Evolutionary conservation across 1,140 invertebrate species (phyloP).

Genomic region (Drosophila neocordata): DNA sequence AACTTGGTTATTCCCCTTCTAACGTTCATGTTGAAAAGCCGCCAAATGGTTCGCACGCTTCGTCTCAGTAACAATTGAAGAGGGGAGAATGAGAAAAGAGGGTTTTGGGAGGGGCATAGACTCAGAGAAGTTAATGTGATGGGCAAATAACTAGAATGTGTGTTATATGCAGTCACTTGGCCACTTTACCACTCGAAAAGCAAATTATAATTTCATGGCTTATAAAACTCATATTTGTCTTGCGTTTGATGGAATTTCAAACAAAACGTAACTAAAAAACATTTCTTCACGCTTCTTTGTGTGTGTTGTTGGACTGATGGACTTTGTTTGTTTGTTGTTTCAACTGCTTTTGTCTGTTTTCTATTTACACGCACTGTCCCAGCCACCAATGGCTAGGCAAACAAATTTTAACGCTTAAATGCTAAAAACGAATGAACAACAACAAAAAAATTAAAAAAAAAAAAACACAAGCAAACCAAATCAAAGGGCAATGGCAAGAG

Average conservation of each 20-base stretch:
- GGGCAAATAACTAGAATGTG: conserved; percentile 48
- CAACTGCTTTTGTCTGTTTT: conserved; percentile 55
- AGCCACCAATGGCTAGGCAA: conserved; percentile 50
- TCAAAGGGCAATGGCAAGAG: conserved; percentile 1
- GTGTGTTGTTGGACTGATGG: conserved; percentile 34
- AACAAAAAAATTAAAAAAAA: neutral
- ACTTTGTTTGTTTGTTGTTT: conserved; percentile 44
- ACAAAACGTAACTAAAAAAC: conserved; percentile 80
- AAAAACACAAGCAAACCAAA: neutral
- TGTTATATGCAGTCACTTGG: conserved; percentile 63
- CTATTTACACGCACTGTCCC: conserved; percentile 67
- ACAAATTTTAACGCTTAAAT: conserved; percentile 81
- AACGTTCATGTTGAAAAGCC: neutral
- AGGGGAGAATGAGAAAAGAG: too few relatives aligned
- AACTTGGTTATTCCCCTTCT: too few relatives aligned
- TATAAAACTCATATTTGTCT: conserved; percentile 79
- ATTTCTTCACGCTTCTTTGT: conserved; percentile 78
- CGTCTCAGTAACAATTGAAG: neutral
- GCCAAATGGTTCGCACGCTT: conserved; percentile 63
- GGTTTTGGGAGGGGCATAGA: neutral
- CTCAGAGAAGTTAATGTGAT: conserved; percentile 68
- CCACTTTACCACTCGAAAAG: conserved; percentile 70
- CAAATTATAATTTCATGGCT: conserved; percentile 82
- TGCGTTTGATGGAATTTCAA: conserved; percentile 77
- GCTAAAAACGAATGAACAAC: conserved; percentile 62